Conservation (phyloP, 2,797 vertebrate genomes). For the Trachops cirrhosus region DNA sequence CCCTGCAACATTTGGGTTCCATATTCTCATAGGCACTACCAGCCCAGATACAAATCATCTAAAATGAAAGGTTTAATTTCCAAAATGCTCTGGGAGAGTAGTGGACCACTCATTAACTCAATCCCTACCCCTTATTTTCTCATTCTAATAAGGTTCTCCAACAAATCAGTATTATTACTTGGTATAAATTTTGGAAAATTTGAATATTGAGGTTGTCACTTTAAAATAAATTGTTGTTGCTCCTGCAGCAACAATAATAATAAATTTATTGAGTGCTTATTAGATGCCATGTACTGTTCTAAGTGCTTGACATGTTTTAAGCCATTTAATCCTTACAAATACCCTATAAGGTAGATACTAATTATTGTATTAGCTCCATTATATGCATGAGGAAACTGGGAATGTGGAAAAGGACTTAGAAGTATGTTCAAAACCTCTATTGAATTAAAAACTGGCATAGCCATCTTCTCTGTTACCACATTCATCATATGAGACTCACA, state of each 20-base stretch:
- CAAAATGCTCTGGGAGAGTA: background rate
- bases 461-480: slow-evolving; percentile 57
- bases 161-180: background rate
- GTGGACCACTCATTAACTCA: background rate
- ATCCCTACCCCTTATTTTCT: background rate
- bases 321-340: slow-evolving; percentile 40
- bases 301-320: slow-evolving; percentile 37
- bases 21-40: background rate
- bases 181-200: slow-evolving; percentile 35
- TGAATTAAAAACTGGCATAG: slow-evolving; percentile 58
- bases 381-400: slow-evolving; percentile 54
- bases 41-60: background rate
- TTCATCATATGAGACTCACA: slow-evolving; percentile 55
- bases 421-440: slow-evolving; percentile 49
- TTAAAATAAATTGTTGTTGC: slow-evolving; percentile 37
- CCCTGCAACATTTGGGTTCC: background rate
- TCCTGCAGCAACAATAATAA: background rate
- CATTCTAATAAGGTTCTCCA: background rate
- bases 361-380: slow-evolving; percentile 60
- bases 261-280: slow-evolving; percentile 16
- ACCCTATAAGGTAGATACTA: background rate
- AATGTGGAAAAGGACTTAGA: slow-evolving; percentile 47
- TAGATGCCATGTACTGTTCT: slow-evolving; percentile 36
- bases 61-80: slow-evolving; percentile 9
- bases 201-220: slow-evolving; percentile 32